Evolutionary conservation across 2,797 vertebrate genomes (phyloP), one percentile per base, ranked within the genome.

Genomic region (Rhynchotus rufescens): DNA sequence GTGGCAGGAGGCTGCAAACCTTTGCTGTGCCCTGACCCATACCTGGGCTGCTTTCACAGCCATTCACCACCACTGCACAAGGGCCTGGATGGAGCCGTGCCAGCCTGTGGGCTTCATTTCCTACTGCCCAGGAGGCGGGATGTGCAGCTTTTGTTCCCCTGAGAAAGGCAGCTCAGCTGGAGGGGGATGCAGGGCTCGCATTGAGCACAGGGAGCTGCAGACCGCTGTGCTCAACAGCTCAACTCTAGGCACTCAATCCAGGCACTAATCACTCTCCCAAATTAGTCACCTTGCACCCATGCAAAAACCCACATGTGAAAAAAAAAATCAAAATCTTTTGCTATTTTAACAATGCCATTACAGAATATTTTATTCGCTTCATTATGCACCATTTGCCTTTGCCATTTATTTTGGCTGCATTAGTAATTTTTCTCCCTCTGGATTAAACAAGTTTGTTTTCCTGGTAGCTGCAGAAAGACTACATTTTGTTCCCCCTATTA

Each of bases 311-410:
- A 57, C 67, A 17, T 12, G 12, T 72, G 69, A 68, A 80, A 77
- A 4, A 40, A 79, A 72, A 79, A 36, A 36, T 36, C 36, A 78
- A 4, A 19, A 60, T 45, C 0, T 22, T 92, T 82, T 82, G 14
- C 49, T 88, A 36, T 64, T 89, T 73, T 62, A 91, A 64, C 7
- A 26, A 82, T 54, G 28, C 49, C 42, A 38, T 84, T 92, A 80
- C 49, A 81, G 68, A 75, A n/a, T 16, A 47, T n/a, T 75, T 84
- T 78, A 57, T 88, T 93, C 83, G 73, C 44, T 92, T 78, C 34
- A 77, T 85, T 76, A 69, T n/a, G 59, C 47, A 69, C 73, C 32
- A 20, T 36, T 94, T 87, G 42, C 36, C 42, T 88, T 90, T 56
- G 72, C 40, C 40, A 11, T 83, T 81, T 74, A 75, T 86, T 93